These are phyloP conservation scores for Neoitamus cyanurus DNA, from an alignment of 2,888 invertebrate species.

Conservation along the genomic window DNA sequence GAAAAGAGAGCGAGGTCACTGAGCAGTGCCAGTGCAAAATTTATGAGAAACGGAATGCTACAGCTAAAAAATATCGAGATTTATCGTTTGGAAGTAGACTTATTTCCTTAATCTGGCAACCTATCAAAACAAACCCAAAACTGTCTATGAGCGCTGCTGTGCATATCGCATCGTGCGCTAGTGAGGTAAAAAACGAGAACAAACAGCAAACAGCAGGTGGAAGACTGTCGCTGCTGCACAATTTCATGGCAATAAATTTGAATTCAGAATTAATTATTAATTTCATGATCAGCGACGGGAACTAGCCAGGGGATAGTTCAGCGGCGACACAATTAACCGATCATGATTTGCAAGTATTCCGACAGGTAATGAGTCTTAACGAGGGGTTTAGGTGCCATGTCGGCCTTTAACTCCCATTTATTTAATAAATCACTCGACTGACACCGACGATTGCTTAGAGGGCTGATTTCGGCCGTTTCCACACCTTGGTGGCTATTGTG, in stretches of 20 bases:
- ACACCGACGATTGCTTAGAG: background rate
- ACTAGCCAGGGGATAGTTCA: background rate
- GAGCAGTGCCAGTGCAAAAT: background rate
- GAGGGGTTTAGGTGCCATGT: background rate
- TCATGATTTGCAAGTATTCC: constrained; percentile 3
- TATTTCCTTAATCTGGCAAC: background rate
- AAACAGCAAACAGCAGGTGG: background rate
- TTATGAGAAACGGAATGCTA: background rate
- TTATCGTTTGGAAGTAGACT: background rate
- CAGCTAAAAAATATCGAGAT: background rate
- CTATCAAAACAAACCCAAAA: background rate
- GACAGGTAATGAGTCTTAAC: constrained; percentile 9
- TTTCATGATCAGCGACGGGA: background rate
- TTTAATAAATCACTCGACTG: background rate
- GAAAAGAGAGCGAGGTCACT: background rate
- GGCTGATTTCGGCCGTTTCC: background rate
- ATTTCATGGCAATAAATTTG: background rate
- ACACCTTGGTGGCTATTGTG: background rate
- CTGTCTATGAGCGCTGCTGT: background rate
- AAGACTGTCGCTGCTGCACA: constrained; percentile 3
- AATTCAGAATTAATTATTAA: constrained; percentile 15
- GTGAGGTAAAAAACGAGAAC: background rate
- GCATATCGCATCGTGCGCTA: background rate
- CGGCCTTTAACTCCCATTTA: background rate
- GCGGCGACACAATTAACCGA: constrained; percentile 11